A percentile compares a stretch with the other conserved stretches of the same genome.
phyloP scores from a whole-genome alignment of 2,888 invertebrate species.

The Synanthedon andrenaeformis region DNA sequence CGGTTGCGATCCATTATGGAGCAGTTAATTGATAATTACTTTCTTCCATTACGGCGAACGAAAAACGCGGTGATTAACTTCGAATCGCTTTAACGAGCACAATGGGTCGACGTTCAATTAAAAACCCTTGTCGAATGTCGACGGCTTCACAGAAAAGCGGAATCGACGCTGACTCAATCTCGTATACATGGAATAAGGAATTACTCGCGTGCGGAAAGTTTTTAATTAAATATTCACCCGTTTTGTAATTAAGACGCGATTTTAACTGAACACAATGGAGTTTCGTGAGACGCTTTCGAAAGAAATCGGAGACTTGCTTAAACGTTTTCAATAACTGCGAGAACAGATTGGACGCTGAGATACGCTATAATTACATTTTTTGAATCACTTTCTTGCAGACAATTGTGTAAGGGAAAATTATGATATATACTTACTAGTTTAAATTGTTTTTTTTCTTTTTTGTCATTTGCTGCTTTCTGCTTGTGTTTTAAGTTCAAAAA shows the following conservation, averaged over 20 bases:
- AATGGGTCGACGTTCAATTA: conserved; percentile 65
- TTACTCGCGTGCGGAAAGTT: conserved; percentile 66
- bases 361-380: conserved; percentile 18
- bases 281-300: conserved; percentile 43
- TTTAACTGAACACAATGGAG: conserved; percentile 52
- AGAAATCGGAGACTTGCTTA: conserved; percentile 38
- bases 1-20: conserved; percentile 66
- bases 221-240: conserved; percentile 68
- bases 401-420: conserved; percentile 11
- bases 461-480: no score
- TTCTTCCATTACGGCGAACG: conserved; percentile 65
- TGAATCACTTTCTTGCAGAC: conserved; percentile 12
- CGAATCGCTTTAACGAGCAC: conserved; percentile 66
- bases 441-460: no score
- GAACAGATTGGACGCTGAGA: conserved; percentile 13
- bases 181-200: conserved; percentile 67
- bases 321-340: conserved; percentile 23
- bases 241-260: conserved; percentile 66
- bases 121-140: conserved; percentile 65
- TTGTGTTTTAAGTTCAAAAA: no score
- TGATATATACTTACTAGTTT: no score
- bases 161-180: conserved; percentile 62
- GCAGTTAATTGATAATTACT: conserved; percentile 69
- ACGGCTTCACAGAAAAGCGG: conserved; percentile 54
- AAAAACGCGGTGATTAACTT: conserved; percentile 67